Conservation (phyloP, 2,888 invertebrate genomes). For the Cantharis lateralis region DNA sequence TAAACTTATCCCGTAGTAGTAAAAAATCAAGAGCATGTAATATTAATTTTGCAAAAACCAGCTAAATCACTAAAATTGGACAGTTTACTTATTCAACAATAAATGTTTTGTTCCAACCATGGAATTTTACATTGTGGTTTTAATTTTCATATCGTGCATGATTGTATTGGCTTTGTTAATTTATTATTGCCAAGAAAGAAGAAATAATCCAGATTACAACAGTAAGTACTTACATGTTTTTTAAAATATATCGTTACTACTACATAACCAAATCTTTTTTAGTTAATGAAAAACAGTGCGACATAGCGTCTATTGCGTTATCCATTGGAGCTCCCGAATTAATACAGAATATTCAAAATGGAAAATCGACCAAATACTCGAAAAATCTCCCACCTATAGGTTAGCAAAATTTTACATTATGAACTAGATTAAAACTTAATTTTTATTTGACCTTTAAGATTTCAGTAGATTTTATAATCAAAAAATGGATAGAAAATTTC, state of each 20-base stretch:
- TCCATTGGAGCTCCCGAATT: conserved; percentile 6
- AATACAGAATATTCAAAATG: background rate
- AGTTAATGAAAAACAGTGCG: conserved; percentile 10
- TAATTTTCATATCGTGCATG: conserved; percentile 19
- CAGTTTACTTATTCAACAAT: background rate
- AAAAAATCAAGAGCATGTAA: background rate
- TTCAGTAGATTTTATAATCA: background rate
- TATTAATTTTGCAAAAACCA: background rate
- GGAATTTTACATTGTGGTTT: conserved; percentile 9
- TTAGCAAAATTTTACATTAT: background rate
- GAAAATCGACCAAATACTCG: background rate
- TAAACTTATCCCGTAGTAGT: background rate
- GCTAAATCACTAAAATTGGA: background rate
- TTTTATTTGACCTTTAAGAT: background rate
- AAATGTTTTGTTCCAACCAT: background rate
- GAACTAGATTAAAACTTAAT: background rate
- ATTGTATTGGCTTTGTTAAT: conserved; percentile 13
- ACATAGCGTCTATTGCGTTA: conserved; percentile 7
- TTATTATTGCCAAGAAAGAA: conserved; percentile 10
- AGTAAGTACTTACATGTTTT: conserved; percentile 3
- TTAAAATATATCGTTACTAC: background rate
- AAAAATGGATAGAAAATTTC: background rate
- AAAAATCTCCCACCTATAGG: background rate
- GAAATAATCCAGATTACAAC: conserved; percentile 6
- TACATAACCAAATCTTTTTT: background rate